These are phyloP conservation scores for Clinocottus analis DNA, from an alignment of 2,113 vertebrate species.

Conservation along the genomic window DNA sequence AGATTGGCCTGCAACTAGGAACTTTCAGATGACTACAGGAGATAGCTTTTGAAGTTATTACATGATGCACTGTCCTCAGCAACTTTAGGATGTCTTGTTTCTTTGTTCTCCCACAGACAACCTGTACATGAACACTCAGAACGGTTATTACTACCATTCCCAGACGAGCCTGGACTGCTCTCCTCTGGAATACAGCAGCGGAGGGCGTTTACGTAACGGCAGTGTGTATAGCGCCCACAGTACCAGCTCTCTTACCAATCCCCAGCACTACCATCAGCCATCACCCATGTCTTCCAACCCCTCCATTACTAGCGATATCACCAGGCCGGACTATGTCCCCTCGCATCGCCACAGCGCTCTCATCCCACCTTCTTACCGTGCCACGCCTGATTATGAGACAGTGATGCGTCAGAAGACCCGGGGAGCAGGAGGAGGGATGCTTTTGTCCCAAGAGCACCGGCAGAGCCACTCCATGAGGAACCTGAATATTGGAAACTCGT, in stretches of 20 bases:
- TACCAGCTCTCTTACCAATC: slow-evolving; percentile 95
- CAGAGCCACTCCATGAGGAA: slow-evolving; percentile 97
- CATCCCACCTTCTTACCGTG: slow-evolving; percentile 95
- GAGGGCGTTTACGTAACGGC: slow-evolving; percentile 92
- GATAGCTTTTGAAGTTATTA: neutral
- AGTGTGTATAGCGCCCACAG: slow-evolving; percentile 98
- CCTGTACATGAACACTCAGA: slow-evolving; percentile 94
- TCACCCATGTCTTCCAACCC: slow-evolving; percentile 98
- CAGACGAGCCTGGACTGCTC: slow-evolving; percentile 95
- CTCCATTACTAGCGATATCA: slow-evolving; percentile 94
- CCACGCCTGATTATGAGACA: slow-evolving; percentile 96
- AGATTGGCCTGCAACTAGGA: neutral
- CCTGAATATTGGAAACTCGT: slow-evolving; percentile 93
- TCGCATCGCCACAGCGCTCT: slow-evolving; percentile 94
- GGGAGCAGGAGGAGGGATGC: slow-evolving; percentile 79
- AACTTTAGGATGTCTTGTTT: neutral
- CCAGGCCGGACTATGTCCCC: slow-evolving; percentile 91
- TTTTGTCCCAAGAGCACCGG: slow-evolving; percentile 85
- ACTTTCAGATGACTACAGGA: neutral
- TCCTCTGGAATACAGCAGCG: slow-evolving; percentile 87
- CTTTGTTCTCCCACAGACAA: slow-evolving; percentile 86
- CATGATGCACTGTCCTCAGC: no score
- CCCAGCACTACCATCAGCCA: slow-evolving; percentile 93
- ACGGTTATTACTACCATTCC: slow-evolving; percentile 96
- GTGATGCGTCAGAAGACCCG: slow-evolving; percentile 95